Percentiles rank a stretch among this genome's conserved stretches.
These are phyloP conservation scores for Dicaeum eximium DNA, from an alignment of 2,113 vertebrate genomes.

Conservation along the genomic window DNA sequence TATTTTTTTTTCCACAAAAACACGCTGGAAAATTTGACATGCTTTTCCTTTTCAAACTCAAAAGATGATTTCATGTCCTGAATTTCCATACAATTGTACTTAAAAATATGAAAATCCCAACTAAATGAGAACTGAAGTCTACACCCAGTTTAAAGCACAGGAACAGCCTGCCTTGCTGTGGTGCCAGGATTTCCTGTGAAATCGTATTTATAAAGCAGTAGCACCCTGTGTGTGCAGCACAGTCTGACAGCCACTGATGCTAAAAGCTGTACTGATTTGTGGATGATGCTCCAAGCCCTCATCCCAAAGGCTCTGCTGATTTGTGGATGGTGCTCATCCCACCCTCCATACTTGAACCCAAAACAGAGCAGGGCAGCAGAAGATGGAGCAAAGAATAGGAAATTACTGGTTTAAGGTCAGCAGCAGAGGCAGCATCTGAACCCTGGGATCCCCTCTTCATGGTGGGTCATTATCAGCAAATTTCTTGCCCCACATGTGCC, in stretches of 20 bases:
- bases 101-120: conserved; percentile 26
- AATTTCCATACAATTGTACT: conserved; percentile 36
- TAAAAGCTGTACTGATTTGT: not conserved
- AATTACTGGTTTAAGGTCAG: not conserved
- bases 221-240: not conserved
- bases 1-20: conserved; percentile 25
- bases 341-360: not conserved
- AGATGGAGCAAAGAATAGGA: not conserved
- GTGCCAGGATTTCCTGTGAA: not conserved
- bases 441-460: not conserved
- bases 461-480: not conserved
- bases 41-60: conserved; percentile 19
- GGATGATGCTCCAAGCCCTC: not conserved
- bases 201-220: not conserved
- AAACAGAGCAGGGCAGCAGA: not conserved
- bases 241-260: not conserved
- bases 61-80: conserved; percentile 12
- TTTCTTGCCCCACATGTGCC: not conserved
- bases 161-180: not conserved
- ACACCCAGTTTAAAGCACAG: not conserved
- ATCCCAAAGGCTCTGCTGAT: not conserved
- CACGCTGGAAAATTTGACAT: conserved; percentile 15
- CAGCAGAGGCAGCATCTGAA: not conserved
- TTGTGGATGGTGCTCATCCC: not conserved
- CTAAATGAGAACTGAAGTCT: not conserved